Evolutionary conservation across 1,140 invertebrate species (phyloP), one percentile per base, ranked within the genome.

Genomic region (Pogonognathellus flavescens): DNA sequence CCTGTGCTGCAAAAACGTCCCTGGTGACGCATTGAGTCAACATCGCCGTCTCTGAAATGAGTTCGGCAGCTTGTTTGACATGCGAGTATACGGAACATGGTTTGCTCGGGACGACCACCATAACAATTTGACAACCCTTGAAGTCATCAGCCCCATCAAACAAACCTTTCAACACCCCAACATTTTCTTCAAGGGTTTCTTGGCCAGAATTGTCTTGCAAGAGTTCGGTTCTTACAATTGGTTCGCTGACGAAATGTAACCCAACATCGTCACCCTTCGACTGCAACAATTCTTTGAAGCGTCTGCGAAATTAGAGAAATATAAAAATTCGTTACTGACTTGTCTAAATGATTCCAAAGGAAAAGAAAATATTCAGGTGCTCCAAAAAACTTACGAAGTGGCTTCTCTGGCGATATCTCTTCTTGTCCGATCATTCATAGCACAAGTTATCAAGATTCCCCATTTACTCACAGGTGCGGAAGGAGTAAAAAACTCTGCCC

Each of bases 11-110:
- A 93, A 89, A 14, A 94, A 96, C 80, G 81, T 88, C 31, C 91
- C 89, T 89, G 80, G 94, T 95, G 11, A 98, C 91, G 89, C 96
- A 97, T 88, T 97, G 96, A 0, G 96, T 97, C 18, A 96, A 89
- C 53, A 96, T 91, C 6, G 95, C 95, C 6, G 31, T 31, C 14
- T 10, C 49, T 14, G 0, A 0, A 11, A 13, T 10, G 0, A 95
- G 89, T 91, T 98, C 97, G 0, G 85, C 82, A 0, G 85, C 82
- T 66, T 86, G 82, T 25, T 86, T 86, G n/a, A 86, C 80, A 18
- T 87, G 84, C 13, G 16, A 31, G 80, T 87, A 87, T 0, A 87
- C 8, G 14, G n/a, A 0, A 18, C 22, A 81, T 11, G 70, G 82
- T 18, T 87, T 87, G 9, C 83, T 84, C 1, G 84, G 84, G 20